These are phyloP conservation scores for Pristionchus fissidentatus DNA, from an alignment of 2,888 invertebrate genomes.

Conservation along the genomic window DNA sequence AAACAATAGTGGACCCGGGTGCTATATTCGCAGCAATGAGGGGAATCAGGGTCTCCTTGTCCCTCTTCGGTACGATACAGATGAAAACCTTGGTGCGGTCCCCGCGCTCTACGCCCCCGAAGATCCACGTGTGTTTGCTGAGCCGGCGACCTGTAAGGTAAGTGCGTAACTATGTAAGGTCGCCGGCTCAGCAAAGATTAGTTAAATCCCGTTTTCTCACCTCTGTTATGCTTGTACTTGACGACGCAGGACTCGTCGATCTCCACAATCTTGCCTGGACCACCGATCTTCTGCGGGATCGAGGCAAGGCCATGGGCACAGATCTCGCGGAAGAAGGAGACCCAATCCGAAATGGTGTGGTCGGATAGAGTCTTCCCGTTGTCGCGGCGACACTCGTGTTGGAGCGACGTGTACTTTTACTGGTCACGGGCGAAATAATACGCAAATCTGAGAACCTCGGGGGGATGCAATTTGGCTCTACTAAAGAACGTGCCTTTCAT, in stretches of 20 bases:
- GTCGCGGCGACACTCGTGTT: background rate
- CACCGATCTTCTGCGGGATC: constrained; percentile 19
- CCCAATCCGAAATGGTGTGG: background rate
- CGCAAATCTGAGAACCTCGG: background rate
- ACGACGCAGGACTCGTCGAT: constrained; percentile 16
- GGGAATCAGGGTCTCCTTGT: constrained; percentile 34
- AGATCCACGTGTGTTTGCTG: background rate
- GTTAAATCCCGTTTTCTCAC: background rate
- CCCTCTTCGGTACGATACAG: background rate
- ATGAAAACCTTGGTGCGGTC: background rate
- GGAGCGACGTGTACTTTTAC: background rate
- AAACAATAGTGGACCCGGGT: background rate
- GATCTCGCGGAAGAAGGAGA: constrained; percentile 14
- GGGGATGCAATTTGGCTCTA: background rate
- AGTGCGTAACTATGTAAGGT: too few species aligned
- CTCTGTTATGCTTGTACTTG: constrained; percentile 10
- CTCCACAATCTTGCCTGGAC: constrained; percentile 9
- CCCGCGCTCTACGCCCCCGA: background rate
- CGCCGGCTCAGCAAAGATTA: background rate
- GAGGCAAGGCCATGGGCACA: background rate
- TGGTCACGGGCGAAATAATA: background rate
- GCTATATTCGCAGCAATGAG: constrained; percentile 19
- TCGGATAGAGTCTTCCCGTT: background rate
- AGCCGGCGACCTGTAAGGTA: background rate
- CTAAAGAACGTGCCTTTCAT: background rate